Evolutionary conservation across 2,888 invertebrate genomes (phyloP), one percentile per base, ranked within the genome.

Genomic region (Lithosia quadra): DNA sequence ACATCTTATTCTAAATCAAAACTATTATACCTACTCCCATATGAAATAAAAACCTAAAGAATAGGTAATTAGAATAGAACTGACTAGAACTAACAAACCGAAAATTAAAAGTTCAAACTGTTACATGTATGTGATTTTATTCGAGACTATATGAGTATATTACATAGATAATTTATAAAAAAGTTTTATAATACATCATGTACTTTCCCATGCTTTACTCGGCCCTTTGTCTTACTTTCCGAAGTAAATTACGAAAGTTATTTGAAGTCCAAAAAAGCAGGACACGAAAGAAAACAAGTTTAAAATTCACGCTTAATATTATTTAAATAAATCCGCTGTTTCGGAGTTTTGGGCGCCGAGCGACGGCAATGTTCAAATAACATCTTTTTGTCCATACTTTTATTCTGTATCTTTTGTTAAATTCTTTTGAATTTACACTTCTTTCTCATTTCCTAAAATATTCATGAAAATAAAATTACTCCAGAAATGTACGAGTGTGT

Each of bases 171-270:
- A 21, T 49, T 8, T 15, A 22, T 61, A 53, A 15, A 55, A 63
- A 63, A 63, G 55, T 63, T 33, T 28, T 11, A 21, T 28, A n/a
- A 34, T 36, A 18, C 3, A 61, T 24, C 18, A 55, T 36, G 22
- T 15, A 24, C 18, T 33, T 15, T 18, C 34, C 39, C 36, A 36
- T 28, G 24, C n/a, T 61, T 39, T 33, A 55, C 9, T 18, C 15
- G n/a, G 13, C 9, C 64, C 55, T 71, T 69, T 79, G 73, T 75
- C 69, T 74, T 73, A 71, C 66, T 67, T 82, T 71, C 63, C 49
- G 65, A 76, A 79, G 72, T 64, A 78, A 80, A 80, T 79, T 75
- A 73, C 63, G 62, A 43, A 81, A 80, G 74, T 78, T 72, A 83
- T 79, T 79, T 75, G 65, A 75, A 74, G 67, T 78, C 76, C 53